Percentiles rank a stretch among this genome's conserved stretches.
Evolutionary conservation across 2,113 vertebrate genomes (phyloP).

Genomic region (Pheucticus melanocephalus): DNA sequence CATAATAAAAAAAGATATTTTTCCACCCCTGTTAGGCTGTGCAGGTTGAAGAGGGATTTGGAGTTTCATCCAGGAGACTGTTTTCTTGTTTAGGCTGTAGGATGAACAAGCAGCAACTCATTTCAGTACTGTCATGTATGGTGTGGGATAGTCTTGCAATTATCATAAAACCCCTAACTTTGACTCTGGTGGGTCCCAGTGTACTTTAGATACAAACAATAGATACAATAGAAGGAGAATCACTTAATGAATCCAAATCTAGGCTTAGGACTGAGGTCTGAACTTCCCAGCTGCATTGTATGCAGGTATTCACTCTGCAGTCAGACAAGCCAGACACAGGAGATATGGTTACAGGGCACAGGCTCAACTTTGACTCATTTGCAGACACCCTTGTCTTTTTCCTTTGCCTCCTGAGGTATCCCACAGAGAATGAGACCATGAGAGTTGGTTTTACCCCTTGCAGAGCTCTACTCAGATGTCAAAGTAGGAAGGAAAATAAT

Average conservation of each 20-base stretch:
- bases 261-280: neutral
- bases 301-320: neutral
- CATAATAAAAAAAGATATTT: neutral
- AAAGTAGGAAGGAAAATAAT: neutral
- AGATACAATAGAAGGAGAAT: neutral
- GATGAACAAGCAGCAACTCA: neutral
- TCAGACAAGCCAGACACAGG: neutral
- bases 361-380: neutral
- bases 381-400: neutral
- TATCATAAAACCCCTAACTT: neutral
- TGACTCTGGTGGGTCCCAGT: neutral
- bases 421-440: neutral
- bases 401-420: neutral
- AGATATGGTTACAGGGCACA: neutral
- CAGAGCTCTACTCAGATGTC: neutral
- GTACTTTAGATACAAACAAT: neutral
- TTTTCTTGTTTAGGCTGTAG: neutral
- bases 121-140: accelerated
- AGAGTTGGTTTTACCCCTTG: neutral
- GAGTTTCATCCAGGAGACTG: neutral
- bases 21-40: neutral
- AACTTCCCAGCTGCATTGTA: neutral
- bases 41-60: neutral
- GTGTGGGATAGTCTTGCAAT: neutral
- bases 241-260: neutral